These are phyloP conservation scores for Amphimedon queenslandica DNA, from an alignment of 37 sponge, comb jelly and placozoan genomes.

Conservation along the genomic window DNA sequence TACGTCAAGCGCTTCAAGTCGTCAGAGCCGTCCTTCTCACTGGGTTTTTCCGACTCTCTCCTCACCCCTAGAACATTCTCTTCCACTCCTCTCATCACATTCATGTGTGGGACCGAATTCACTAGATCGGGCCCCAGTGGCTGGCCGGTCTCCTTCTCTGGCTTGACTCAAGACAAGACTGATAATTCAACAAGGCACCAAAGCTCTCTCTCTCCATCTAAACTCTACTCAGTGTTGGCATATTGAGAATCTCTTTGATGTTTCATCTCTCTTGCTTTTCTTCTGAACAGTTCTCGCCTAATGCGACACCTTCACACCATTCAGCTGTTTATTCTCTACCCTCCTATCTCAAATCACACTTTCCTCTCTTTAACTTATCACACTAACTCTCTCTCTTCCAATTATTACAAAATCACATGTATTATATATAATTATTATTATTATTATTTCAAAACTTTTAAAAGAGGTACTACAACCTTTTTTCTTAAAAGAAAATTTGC, in stretches of 20 bases:
- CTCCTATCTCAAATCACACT: background rate
- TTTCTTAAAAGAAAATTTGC: background rate
- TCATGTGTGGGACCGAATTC: constrained; percentile 54
- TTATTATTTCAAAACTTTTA: background rate
- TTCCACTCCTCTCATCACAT: constrained; percentile 49
- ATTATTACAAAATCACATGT: background rate
- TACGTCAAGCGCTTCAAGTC: constrained; percentile 52
- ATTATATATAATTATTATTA: background rate
- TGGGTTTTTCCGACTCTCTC: constrained; percentile 18
- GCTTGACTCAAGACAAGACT: background rate
- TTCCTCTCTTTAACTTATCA: background rate
- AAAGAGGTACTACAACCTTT: background rate
- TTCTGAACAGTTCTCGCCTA: too few relatives aligned
- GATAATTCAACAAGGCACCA: background rate
- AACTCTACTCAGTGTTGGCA: constrained; percentile 34
- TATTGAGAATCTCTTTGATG: constrained; percentile 12
- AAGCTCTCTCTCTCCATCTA: constrained; percentile 5
- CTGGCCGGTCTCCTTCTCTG: constrained; percentile 16
- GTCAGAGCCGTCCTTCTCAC: background rate
- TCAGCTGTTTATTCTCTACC: constrained; percentile 1
- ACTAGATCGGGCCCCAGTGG: background rate
- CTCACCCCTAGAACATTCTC: constrained; percentile 34
- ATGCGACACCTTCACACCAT: too few relatives aligned
- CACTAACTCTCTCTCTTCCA: background rate
- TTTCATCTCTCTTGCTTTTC: background rate